Conservation (phyloP, 2,797 vertebrate species). For the Emys orbicularis region DNA sequence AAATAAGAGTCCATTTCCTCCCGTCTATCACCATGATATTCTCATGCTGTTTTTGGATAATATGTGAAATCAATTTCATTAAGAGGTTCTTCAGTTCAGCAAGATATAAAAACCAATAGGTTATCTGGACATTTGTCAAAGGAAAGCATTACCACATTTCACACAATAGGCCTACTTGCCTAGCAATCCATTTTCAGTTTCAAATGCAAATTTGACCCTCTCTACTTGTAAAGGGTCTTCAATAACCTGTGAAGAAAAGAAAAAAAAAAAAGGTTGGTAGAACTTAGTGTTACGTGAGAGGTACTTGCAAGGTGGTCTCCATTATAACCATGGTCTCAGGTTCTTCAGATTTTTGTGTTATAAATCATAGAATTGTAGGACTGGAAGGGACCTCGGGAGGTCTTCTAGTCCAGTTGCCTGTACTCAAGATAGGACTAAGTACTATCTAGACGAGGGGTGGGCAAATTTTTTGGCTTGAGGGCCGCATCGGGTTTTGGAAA, state of each 20-base stretch:
- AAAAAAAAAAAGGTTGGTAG: not conserved
- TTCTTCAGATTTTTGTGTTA: not conserved
- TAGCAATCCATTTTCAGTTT: conserved; percentile 96
- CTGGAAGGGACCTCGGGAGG: no score
- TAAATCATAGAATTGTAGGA: not conserved
- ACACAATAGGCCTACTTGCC: conserved; percentile 83
- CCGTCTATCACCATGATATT: not conserved
- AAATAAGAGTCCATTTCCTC: not conserved
- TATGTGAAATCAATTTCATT: rapidly evolving
- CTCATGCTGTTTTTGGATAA: not conserved
- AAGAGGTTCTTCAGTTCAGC: not conserved
- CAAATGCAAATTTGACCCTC: conserved; percentile 96
- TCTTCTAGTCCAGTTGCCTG: no score
- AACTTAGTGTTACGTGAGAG: not conserved
- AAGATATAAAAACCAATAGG: not conserved
- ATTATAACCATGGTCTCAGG: not conserved
- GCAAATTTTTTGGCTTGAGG: no score
- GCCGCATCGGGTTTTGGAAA: no score
- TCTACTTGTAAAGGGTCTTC: conserved; percentile 96
- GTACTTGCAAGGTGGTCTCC: not conserved
- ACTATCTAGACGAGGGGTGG: no score
- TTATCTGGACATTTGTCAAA: not conserved
- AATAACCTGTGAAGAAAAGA: conserved; percentile 84
- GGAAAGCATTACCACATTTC: conserved; percentile 4
- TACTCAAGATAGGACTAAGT: no score